Base-by-base conservation (phyloP, 2,113 vertebrate species). In the Heterochromis multidens region DNA sequence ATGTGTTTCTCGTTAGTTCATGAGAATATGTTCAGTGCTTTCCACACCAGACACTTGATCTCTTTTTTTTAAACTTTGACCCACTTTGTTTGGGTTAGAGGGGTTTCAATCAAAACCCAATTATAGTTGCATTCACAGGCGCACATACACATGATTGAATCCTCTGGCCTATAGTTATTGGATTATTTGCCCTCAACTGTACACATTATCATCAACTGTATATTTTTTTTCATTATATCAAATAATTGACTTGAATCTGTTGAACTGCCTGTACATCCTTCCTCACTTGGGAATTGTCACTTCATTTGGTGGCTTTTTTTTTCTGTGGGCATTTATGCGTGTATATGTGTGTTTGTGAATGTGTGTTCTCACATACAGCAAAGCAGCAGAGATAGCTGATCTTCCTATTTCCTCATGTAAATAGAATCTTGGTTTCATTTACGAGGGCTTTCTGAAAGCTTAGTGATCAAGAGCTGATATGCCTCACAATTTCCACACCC, bases 391-490 rank as follows among this genome's bases (percentile, higher is more conserved):
- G 88, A 94, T 89, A 85, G 57, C 79, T 16, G 40, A 89, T 91
- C 84, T 91, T 89, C 77, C 82, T 43, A 90, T 95, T 95, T 94
- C 79, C 62, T 87, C 83, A 89, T 95, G 93, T 90, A 93, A 93
- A 94, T 91, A 91, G 46, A 89, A 91, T 77, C 80, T 63, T 56
- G 76, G 76, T 90, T 83, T 89, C 35, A 56, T 89, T 91, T 91
- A 86, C 85, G 74, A 77, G 56, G 54, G 83, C 72, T 87, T 87
- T 89, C 88, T 74, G 61, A 89, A 90, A 88, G 78, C 59, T 82
- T 25, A 16, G 52, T 87, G 83, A 91, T 89, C 77, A 86, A 74
- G 52, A 49, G 25, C 52, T 83, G 83, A 91, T 88, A 80, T 87
- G 25, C n/a, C 9, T 81, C n/a, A 67, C 16, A 79, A 81, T 76